Evolutionary conservation across 2,797 vertebrate species (phyloP), one percentile per base, ranked within the genome.

Genomic region (Gymnothorax javanicus): DNA sequence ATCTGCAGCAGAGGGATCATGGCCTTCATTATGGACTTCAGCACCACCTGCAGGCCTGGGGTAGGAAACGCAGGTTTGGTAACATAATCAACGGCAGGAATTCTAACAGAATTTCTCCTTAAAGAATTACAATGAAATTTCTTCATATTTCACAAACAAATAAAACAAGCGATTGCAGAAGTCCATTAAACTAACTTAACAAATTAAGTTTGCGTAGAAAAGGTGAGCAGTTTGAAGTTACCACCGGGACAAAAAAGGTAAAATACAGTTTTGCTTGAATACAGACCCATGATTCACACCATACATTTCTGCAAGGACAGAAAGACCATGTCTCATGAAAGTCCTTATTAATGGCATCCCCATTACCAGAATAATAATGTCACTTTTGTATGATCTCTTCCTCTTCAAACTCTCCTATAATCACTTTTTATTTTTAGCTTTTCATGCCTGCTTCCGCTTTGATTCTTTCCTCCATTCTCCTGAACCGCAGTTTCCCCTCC

Each of bases 1-100:
- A 98, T 99, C 94, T 99, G 98, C 91, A 99, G 97, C 94, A 99
- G 95, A 23, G 98, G 98, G 89, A 99, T 98, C 98, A 98, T 99
- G 90, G 98, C 98, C 95, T 99, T 99, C 98, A 98, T 99, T 95
- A 99, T 99, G 86, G 98, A 98, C 93, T 99, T 99, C 88, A 99
- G 96, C 92, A 99, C 98, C 88, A 99, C 98, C 95, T 99, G 98
- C 94, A 98, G 95, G 96, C 98, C 98, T 99, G 92, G 82, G 91
- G 87, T 81, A 89, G 59, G 92, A 83, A 89, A 23, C 7, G 5
- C 13, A 57, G 25, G 82, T 60, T 83, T 17, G 59, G 15, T 33
- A 17, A 60, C 4, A 4, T 52, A 79, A 20, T 79, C 25, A 0
- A 60, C 62, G 9, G 4, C 82, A 27, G 20, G 59, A 2, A 17